phyloP scores from a whole-genome alignment of 2,888 invertebrate genomes.

The Stenurella melanura region DNA sequence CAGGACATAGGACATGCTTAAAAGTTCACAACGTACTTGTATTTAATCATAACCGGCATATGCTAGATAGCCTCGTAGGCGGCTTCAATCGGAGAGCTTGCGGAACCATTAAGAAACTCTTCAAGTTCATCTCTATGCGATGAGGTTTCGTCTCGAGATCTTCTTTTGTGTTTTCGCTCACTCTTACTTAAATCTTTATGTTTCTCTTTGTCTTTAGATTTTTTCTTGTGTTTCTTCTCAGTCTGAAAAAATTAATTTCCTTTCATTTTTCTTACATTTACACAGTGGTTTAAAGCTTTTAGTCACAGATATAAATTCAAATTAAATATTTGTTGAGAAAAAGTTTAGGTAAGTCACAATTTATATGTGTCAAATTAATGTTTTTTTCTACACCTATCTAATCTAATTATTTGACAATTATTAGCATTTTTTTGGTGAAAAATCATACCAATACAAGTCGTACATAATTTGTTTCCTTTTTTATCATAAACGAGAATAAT shows the following conservation, averaged over 20 bases:
- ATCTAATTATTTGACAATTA: too few species aligned
- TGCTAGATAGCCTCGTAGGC: slow-evolving; percentile 79
- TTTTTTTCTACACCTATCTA: too few species aligned
- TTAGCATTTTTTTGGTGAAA: too few species aligned
- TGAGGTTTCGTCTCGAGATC: slow-evolving; percentile 71
- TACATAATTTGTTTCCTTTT: too few species aligned
- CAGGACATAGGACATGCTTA: slow-evolving; percentile 36
- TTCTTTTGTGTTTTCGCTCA: slow-evolving; percentile 73
- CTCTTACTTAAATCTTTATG: slow-evolving; percentile 73
- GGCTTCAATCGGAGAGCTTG: slow-evolving; percentile 75
- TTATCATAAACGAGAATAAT: too few species aligned
- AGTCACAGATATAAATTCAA: too few species aligned
- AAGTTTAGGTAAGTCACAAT: too few species aligned
- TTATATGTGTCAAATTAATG: too few species aligned
- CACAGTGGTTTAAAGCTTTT: not conserved
- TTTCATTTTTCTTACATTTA: slow-evolving; percentile 11
- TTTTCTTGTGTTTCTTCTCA: slow-evolving; percentile 71
- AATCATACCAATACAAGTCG: too few species aligned
- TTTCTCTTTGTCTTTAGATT: slow-evolving; percentile 76
- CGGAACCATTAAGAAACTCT: slow-evolving; percentile 78
- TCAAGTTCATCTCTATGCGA: slow-evolving; percentile 76
- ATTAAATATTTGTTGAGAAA: too few species aligned
- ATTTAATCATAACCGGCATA: slow-evolving; percentile 48
- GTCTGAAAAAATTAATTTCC: slow-evolving; percentile 49
- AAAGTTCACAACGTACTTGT: slow-evolving; percentile 47